Evolutionary conservation across 2,797 vertebrate genomes (phyloP).

Genomic region (Thripadectes ignobilis): DNA sequence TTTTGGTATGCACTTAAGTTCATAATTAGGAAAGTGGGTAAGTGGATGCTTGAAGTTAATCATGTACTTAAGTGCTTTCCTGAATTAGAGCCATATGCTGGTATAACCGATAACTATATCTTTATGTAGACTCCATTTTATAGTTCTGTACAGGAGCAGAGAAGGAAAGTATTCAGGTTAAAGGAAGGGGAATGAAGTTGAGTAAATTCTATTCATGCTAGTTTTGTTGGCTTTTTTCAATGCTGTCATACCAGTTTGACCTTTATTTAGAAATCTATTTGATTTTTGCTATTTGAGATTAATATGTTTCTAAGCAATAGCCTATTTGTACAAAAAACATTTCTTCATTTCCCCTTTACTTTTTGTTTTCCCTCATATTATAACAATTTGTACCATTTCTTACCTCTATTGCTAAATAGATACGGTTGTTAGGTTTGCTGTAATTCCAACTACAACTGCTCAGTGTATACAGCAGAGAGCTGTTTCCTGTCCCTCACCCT

Average conservation of each 20-base stretch:
- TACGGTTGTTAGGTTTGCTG: not conserved
- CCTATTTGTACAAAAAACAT: not conserved
- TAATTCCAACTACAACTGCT: not conserved
- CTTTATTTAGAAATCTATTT: conserved; percentile 10
- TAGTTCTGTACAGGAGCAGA: not conserved
- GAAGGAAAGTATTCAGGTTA: not conserved
- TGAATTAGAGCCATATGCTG: conserved; percentile 28
- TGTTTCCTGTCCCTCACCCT: not conserved
- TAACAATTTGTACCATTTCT: not conserved
- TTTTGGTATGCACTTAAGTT: conserved; percentile 33
- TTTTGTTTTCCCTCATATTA: not conserved
- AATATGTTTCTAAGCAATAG: not conserved
- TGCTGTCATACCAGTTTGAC: not conserved
- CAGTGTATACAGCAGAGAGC: not conserved
- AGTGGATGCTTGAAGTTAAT: conserved; percentile 54
- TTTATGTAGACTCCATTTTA: not conserved
- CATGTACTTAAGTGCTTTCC: conserved; percentile 56
- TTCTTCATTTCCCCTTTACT: not conserved
- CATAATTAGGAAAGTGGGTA: conserved; percentile 45
- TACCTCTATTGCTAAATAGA: conserved; percentile 12
- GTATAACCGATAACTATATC: not conserved
- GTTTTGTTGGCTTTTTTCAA: conserved; percentile 13
- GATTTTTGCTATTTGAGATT: not conserved
- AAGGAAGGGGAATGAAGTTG: conserved; percentile 1
- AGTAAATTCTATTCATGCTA: not conserved